These are phyloP conservation scores for Tinea semifulvella DNA, from an alignment of 2,888 invertebrate species.

Conservation along the genomic window DNA sequence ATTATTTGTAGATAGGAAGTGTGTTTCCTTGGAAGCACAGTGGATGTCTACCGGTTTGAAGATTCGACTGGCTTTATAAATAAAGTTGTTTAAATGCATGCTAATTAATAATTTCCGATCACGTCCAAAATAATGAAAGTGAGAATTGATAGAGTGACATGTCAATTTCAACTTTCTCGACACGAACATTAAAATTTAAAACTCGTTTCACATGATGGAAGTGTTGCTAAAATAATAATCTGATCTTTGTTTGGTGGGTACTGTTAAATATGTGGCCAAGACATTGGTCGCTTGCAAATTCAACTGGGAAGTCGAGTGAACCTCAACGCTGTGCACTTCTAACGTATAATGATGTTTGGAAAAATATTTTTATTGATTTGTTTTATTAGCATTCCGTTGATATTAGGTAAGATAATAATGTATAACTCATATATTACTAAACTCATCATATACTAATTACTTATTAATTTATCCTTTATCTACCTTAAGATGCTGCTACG, in stretches of 20 bases:
- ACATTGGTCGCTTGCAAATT: conserved; percentile 42
- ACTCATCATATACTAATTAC: neutral
- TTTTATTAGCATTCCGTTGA: neutral
- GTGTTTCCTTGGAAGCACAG: too few relatives aligned
- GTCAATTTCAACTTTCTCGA: conserved; percentile 42
- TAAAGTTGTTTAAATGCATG: too few relatives aligned
- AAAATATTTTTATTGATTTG: conserved; percentile 5
- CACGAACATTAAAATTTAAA: conserved; percentile 56
- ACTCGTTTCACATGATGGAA: conserved; percentile 50
- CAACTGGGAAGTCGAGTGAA: conserved; percentile 36
- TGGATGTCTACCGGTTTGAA: too few relatives aligned
- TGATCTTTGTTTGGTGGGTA: conserved; percentile 37
- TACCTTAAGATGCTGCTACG: neutral
- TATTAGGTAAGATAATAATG: neutral
- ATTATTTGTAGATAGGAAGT: too few relatives aligned
- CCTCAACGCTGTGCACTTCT: conserved; percentile 23
- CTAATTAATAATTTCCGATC: conserved; percentile 1
- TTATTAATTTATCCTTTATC: neutral
- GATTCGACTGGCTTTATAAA: too few relatives aligned
- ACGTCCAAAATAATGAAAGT: conserved; percentile 10
- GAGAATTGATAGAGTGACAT: conserved; percentile 10
- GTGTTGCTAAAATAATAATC: conserved; percentile 32
- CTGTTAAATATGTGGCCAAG: conserved; percentile 51
- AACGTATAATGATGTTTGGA: neutral
- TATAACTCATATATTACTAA: neutral